Conservation (phyloP, 2,797 vertebrate genomes). For the Gallinago stenura region DNA sequence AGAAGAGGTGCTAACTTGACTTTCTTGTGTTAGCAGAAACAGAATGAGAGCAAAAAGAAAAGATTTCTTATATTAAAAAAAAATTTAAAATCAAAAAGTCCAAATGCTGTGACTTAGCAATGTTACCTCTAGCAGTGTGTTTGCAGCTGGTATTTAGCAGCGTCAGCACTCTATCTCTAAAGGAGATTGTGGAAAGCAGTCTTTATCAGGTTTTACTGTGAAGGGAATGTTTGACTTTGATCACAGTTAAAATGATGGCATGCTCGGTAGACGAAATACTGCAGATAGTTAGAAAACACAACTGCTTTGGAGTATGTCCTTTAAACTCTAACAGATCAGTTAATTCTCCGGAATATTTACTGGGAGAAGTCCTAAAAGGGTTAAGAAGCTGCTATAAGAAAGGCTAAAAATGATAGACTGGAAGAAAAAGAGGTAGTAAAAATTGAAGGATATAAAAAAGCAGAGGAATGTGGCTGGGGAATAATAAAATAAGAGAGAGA, state of each 20-base stretch:
- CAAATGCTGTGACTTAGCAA: slow-evolving; percentile 7
- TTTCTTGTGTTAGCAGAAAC: neutral
- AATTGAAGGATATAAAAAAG: slow-evolving; percentile 73
- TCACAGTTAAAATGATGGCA: slow-evolving; percentile 9
- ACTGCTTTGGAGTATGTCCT: slow-evolving; percentile 30
- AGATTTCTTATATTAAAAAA: neutral
- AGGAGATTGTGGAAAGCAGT: slow-evolving; percentile 17
- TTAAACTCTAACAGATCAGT: slow-evolving; percentile 45
- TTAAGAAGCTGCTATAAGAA: slow-evolving; percentile 71
- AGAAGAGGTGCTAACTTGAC: neutral
- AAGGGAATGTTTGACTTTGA: slow-evolving; percentile 40
- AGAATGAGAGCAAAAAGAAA: neutral
- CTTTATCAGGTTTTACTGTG: slow-evolving; percentile 32
- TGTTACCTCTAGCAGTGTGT: neutral
- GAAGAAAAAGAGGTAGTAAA: slow-evolving; percentile 67
- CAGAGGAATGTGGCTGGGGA: slow-evolving; percentile 81
- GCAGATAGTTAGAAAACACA: slow-evolving; percentile 22
- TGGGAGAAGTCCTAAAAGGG: slow-evolving; percentile 59
- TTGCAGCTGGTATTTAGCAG: slow-evolving; percentile 43
- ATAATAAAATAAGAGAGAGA: slow-evolving; percentile 93
- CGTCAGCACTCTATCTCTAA: neutral
- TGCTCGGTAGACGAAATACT: neutral
- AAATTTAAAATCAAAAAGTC: neutral
- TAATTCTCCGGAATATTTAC: slow-evolving; percentile 63
- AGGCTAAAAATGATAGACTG: slow-evolving; percentile 54